Evolutionary conservation across 2,797 vertebrate genomes (phyloP).

Genomic region (Enteromius afrohamiltoni): DNA sequence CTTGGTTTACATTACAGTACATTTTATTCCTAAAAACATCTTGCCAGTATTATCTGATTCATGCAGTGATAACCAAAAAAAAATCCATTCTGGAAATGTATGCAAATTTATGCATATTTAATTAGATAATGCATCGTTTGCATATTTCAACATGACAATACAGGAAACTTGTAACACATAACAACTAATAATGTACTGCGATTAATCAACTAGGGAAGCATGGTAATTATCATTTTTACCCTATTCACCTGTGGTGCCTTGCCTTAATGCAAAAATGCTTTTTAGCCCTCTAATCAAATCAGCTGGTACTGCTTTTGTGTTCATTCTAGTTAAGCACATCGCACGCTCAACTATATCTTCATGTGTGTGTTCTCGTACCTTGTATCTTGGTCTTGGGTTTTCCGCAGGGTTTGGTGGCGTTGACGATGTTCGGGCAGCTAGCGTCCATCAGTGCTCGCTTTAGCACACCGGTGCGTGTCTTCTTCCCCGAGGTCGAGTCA

Average conservation of each 20-base stretch:
- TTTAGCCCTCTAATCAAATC: not conserved
- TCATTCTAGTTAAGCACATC: not conserved
- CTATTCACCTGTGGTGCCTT: not conserved
- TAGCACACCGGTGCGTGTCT: constrained; percentile 89
- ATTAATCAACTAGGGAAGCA: not conserved
- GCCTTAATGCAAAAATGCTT: not conserved
- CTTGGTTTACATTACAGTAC: not conserved
- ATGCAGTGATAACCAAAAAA: not conserved
- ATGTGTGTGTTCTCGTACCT: constrained; percentile 76
- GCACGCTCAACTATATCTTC: not conserved
- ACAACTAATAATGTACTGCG: not conserved
- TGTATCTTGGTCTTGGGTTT: constrained; percentile 93
- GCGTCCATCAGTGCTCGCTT: constrained; percentile 94
- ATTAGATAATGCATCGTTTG: constrained; percentile 11
- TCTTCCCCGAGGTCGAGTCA: constrained; percentile 88
- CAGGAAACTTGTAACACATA: not conserved
- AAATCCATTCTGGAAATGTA: not conserved
- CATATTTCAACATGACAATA: not conserved
- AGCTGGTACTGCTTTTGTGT: not conserved
- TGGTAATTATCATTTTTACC: not conserved
- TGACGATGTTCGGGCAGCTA: constrained; percentile 88
- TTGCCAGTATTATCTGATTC: not conserved
- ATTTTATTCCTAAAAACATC: not conserved
- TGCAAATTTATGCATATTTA: constrained; percentile 18
- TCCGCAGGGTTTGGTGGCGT: constrained; percentile 92